Evolutionary conservation across 2,797 vertebrate species (phyloP), one percentile per base, ranked within the genome.

Genomic region (Trematomus bernacchii): DNA sequence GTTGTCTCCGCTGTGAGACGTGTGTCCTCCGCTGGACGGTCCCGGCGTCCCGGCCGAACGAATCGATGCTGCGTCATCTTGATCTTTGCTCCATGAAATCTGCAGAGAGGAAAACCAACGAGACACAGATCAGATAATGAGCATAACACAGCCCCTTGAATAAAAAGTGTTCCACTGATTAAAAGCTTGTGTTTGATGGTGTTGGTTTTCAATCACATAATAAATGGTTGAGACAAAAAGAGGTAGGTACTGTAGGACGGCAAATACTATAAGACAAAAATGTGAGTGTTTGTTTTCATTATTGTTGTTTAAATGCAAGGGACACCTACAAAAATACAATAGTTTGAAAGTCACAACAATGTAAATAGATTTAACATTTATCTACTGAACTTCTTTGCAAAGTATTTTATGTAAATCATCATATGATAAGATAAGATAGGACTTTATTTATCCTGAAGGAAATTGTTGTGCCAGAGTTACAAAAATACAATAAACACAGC

Each of bases 81-180:
- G 97, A 85, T 98, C 97, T 94, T 96, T 95, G 94, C 96, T 97
- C 97, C 97, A 98, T 43, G 95, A 96, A 82, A 95, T 94, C 97
- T 98, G 90, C 1, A 42, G 79, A 71, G 61, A 12, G 3, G 10
- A 44, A 3, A 18, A 33, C 4, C 18, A 13, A 0, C 23, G 60
- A 53, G 50, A 53, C 48, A 14, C 27, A 8, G 55, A 33, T 44
- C 14, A 46, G 30, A 53, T 16, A 8, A 37, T 2, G 33, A 37
- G 33, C 33, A 37, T 8, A 9, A 37, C 6, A 8, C 6, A 33
- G 33, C 6, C 33, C 7, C 7, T 37, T 8, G 6, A 37, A 37
- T 37, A 9, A 1, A 9, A 15, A 21, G 18, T 11, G 23, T 57
- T 12, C 19, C 52, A 16, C 13, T 55, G 11, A 55, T 33, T 10